A percentile compares a stretch with the other conserved stretches of the same genome.
Evolutionary conservation across 2,113 vertebrate genomes (phyloP).

Genomic region (Cephalopterus ornatus): DNA sequence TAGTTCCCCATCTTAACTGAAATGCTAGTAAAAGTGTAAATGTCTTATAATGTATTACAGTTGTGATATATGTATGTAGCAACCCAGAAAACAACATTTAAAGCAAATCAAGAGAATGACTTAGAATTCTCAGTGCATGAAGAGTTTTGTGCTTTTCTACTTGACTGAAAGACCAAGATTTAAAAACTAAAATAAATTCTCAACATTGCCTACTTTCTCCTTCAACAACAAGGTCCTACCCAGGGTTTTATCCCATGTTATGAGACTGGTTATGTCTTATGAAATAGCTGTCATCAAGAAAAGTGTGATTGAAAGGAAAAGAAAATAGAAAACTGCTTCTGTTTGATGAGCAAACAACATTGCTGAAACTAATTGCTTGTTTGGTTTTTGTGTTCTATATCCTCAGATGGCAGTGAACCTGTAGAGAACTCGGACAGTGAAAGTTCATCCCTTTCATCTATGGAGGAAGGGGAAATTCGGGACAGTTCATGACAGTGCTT

Average conservation of each 20-base stretch:
- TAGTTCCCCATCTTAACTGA: neutral
- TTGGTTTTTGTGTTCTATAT: constrained; percentile 2
- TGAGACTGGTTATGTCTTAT: neutral
- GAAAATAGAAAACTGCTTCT: neutral
- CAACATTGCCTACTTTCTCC: neutral
- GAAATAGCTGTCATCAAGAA: neutral
- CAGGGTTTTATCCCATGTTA: neutral
- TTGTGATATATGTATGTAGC: neutral
- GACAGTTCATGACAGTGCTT: constrained; percentile 35
- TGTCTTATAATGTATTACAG: neutral
- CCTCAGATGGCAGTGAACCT: constrained; percentile 67
- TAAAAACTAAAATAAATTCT: neutral
- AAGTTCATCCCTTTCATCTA: constrained; percentile 56
- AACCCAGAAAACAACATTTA: neutral
- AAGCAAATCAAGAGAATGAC: neutral
- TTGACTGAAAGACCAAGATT: neutral
- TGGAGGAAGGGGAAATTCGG: constrained; percentile 68
- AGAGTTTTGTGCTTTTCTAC: neutral
- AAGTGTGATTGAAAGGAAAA: neutral
- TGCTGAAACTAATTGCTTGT: constrained; percentile 48
- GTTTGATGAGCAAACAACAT: neutral
- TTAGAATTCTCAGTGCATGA: neutral
- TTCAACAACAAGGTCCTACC: neutral
- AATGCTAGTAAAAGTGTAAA: neutral
- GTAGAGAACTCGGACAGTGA: constrained; percentile 42